Base-by-base conservation (phyloP, 2,797 vertebrate genomes). In the Oreochromis grahami region DNA sequence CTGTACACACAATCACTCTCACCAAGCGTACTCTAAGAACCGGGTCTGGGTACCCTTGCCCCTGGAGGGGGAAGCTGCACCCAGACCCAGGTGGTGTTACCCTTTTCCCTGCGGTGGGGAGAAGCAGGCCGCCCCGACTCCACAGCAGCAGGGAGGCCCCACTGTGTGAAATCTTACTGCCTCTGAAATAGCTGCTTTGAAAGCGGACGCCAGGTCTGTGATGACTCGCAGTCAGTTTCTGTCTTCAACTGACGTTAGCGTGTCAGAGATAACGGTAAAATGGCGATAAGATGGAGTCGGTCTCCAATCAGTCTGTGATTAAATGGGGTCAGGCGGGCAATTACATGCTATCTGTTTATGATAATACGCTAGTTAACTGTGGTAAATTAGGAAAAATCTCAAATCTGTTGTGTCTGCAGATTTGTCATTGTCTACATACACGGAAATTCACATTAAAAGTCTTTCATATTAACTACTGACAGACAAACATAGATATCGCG, bases 201-300 rank as follows among this genome's bases (percentile, higher is more conserved):
- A 70, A 26, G 14, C 1, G 0, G 0, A 45, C 2, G 3, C 38
- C 60, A 17, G 5, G 41, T 70, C 65, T 45, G 41, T 45, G 65
- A 45, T 26, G 21, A 70, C 65, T 70, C 8, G 1, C 13, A 43
- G 65, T 26, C 38, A 10, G 43, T 24, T 26, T 26, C 38, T 0
- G 21, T 43, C 21, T 70, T 70, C n/a, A 70, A 70, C 38, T 24
- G 38, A 43, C 13, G 1, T 43, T 26, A 70, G 38, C 15, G n/a
- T 70, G 38, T 26, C 38, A 70, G 13, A 43, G 65, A 43, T 43
- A 70, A 26, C 14, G 13, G 38, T 68, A 68, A 68, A 68, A 15
- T 15, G 38, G 8, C 21, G 38, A 43, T 26, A 70, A 70, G 65
- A 26, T 70, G 21, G 5, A 11, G 38, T 70, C 21, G 2, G 65